Evolutionary conservation across 2,113 vertebrate species (phyloP).

Genomic region (Cariama cristata): DNA sequence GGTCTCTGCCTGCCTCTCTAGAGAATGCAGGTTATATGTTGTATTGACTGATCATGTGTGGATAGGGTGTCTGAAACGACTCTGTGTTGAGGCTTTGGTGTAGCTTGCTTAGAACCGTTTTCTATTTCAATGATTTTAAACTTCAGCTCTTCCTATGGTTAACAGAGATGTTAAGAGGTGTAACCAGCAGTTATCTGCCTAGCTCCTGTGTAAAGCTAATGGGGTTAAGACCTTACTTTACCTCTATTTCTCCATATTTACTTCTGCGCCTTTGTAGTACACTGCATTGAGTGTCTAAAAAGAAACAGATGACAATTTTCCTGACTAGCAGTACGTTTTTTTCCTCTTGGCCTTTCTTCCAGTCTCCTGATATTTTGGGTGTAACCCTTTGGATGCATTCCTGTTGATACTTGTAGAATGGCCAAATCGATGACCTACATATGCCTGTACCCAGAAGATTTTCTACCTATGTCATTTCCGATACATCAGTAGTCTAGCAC

Average conservation of each 20-base stretch:
- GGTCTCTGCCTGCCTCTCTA: neutral
- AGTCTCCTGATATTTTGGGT: neutral
- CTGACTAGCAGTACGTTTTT: neutral
- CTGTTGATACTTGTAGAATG: neutral
- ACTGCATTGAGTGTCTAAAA: neutral
- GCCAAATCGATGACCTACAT: neutral
- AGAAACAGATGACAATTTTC: neutral
- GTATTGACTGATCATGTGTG: neutral
- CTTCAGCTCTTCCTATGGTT: neutral
- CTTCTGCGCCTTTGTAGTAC: neutral
- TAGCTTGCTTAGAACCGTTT: neutral
- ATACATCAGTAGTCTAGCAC: neutral
- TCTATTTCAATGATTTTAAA: neutral
- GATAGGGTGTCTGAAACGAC: neutral
- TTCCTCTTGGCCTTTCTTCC: neutral
- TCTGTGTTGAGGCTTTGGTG: neutral
- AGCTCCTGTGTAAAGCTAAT: neutral
- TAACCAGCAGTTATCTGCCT: neutral
- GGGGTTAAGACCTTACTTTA: neutral
- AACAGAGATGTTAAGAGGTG: neutral
- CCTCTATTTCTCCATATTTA: neutral
- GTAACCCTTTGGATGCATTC: neutral
- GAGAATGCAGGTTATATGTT: neutral
- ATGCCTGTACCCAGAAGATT: neutral
- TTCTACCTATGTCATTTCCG: neutral